Evolutionary conservation across 2,888 invertebrate species (phyloP).

Genomic region (Lochmaea crataegi): DNA sequence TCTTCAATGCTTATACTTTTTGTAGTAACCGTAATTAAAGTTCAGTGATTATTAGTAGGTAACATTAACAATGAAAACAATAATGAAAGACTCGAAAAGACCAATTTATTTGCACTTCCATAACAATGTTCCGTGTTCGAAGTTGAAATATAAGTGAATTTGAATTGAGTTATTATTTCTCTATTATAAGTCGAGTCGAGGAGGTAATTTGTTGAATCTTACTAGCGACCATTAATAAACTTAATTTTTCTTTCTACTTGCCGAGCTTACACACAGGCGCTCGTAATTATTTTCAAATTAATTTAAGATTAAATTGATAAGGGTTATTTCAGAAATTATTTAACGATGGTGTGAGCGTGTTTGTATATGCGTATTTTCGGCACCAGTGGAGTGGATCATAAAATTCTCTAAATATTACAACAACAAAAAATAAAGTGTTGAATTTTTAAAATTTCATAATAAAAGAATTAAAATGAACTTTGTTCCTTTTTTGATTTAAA

Average conservation of each 20-base stretch:
- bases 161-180: conserved; percentile 57
- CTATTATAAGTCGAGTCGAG: conserved; percentile 46
- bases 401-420: too few species aligned
- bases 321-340: conserved; percentile 27
- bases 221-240: conserved; percentile 24
- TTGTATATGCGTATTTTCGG: conserved; percentile 2
- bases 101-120: conserved; percentile 52
- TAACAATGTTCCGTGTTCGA: conserved; percentile 54
- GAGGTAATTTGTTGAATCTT: conserved; percentile 29
- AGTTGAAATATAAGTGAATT: conserved; percentile 51
- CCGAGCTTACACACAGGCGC: conserved; percentile 24
- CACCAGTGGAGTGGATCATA: neutral
- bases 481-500: too few species aligned
- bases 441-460: too few species aligned
- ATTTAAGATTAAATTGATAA: conserved; percentile 35
- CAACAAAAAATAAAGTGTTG: too few species aligned
- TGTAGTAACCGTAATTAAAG: too few species aligned
- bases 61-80: neutral
- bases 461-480: too few species aligned
- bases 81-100: conserved; percentile 11
- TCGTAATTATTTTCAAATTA: conserved; percentile 46
- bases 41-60: neutral
- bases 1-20: too few species aligned
- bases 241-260: conserved; percentile 22
- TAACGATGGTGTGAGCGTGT: conserved; percentile 10